A percentile compares a stretch with the other conserved stretches of the same genome.
Evolutionary conservation across 2,888 invertebrate species (phyloP).

Genomic region (Plagiodera versicolora): DNA sequence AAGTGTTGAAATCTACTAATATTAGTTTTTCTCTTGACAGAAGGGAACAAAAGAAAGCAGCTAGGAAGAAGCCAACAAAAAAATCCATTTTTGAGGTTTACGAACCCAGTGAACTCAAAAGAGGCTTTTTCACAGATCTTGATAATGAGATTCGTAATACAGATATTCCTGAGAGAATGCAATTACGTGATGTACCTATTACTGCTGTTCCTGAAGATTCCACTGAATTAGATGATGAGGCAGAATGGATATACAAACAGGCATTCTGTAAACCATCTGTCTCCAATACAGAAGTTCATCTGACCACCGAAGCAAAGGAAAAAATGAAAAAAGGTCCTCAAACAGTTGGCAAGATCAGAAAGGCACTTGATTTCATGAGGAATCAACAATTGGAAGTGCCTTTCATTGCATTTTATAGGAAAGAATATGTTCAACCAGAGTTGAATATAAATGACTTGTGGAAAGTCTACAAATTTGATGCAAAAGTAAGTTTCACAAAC

Average conservation of each 20-base stretch:
- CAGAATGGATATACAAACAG: conserved; percentile 92
- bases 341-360: conserved; percentile 87
- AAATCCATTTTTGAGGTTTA: conserved; percentile 93
- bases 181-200: conserved; percentile 85
- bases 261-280: conserved; percentile 85
- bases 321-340: conserved; percentile 66
- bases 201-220: conserved; percentile 80
- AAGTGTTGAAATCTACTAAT: background rate
- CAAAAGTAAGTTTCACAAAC: conserved; percentile 67
- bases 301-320: conserved; percentile 58
- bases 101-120: conserved; percentile 95
- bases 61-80: conserved; percentile 75
- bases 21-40: conserved; percentile 32
- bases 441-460: conserved; percentile 93
- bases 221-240: conserved; percentile 88
- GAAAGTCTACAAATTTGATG: conserved; percentile 96
- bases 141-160: conserved; percentile 89
- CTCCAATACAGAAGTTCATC: conserved; percentile 72
- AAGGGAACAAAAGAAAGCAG: conserved; percentile 71
- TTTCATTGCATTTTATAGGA: conserved; percentile 97
- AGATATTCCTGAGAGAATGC: conserved; percentile 91
- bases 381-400: conserved; percentile 96
- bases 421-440: conserved; percentile 95
- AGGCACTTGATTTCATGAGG: conserved; percentile 93
- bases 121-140: conserved; percentile 92